Base-by-base conservation (phyloP, 2,113 vertebrate genomes). In the Perca flavescens region DNA sequence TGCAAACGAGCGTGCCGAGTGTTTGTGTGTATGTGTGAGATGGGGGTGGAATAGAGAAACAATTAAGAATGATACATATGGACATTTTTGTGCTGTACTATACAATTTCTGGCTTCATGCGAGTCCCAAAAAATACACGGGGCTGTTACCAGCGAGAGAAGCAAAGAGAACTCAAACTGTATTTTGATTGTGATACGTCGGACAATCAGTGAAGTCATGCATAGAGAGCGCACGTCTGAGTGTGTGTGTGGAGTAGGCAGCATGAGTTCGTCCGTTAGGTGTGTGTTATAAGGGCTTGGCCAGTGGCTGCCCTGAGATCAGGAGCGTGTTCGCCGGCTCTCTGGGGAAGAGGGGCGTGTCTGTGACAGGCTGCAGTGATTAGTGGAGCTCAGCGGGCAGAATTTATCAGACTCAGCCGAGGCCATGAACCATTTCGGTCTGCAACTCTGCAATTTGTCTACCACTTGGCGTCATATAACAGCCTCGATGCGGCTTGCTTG, bases 351-450 rank as follows among this genome's bases (percentile, higher is more conserved):
- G 85, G 83, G 89, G 90, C 68, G 88, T 89, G 94, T 86, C 82
- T 74, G 78, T 88, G 91, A 90, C 86, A 92, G 88, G 77, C 84
- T 79, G 79, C 82, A 75, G 79, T 94, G 92, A 94, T 94, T 94
- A 93, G 93, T 91, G 91, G 88, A 93, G 89, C 91, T 88, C 89
- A 70, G 85, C 78, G 67, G 88, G 87, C 76, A 82, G 86, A 92
- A 94, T 94, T 90, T 85, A 90, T 93, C 90, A 90, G 90, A 92
- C 91, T 92, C 91, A 93, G 92, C 93, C 77, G 62, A 89, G 88
- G 88, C 92, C 86, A 16, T 78, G 88, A 86, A 91, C 93, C 92
- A 80, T 91, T 92, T 90, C 61, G 11, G 79, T 85, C 82, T 90
- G 87, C 91, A 86, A 93, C 90, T 80, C 87, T 88, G 90, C 91